Conservation (phyloP, 2,113 vertebrate genomes). For the Cercopithecus mona region DNA sequence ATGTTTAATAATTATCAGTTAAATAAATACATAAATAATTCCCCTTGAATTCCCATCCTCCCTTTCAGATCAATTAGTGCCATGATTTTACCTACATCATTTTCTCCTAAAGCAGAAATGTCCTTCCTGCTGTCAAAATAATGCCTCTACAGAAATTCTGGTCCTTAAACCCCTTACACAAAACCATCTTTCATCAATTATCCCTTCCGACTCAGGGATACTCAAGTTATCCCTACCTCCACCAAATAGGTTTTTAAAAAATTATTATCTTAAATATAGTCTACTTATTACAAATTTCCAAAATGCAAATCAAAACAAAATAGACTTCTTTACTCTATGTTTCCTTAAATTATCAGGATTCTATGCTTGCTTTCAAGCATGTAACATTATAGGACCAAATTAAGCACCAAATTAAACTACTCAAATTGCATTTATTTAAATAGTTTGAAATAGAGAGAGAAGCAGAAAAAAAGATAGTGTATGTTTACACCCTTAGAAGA, state of each 20-base stretch:
- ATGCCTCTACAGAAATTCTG: neutral
- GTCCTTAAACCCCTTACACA: neutral
- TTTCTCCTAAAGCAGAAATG: neutral
- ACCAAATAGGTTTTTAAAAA: neutral
- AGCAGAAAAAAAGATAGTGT: neutral
- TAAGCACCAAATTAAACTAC: neutral
- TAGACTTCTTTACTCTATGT: neutral
- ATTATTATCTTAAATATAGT: neutral
- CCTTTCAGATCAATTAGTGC: neutral
- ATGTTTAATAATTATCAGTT: neutral
- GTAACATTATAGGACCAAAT: neutral
- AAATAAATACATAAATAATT: neutral
- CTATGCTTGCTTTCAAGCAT: neutral
- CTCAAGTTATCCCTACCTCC: neutral
- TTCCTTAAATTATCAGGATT: neutral
- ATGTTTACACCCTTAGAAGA: neutral
- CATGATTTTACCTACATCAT: neutral
- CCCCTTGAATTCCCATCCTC: neutral
- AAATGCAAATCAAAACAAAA: neutral
- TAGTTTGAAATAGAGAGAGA: neutral
- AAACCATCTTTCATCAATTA: neutral
- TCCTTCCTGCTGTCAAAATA: neutral
- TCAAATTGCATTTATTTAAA: neutral
- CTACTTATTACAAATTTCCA: neutral
- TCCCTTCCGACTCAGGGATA: neutral